Evolutionary conservation across 2,888 invertebrate genomes (phyloP), one percentile per base, ranked within the genome.

Genomic region (Pyralis farinalis): DNA sequence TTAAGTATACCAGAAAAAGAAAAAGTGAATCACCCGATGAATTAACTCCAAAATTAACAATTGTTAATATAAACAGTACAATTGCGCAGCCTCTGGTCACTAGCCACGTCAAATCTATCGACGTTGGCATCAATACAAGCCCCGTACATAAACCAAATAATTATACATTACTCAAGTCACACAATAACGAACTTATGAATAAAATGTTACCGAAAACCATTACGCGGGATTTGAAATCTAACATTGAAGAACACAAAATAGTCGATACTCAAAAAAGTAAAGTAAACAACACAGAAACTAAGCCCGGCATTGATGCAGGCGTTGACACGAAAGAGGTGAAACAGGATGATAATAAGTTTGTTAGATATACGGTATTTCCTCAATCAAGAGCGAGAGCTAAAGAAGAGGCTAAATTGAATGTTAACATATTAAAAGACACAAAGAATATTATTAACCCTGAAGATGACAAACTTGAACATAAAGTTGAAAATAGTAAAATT

Each of bases 1-100:
- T 16, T 16, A 16, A 16, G 4, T 3, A 16, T 4, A 76, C 57
- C 43, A 69, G 74, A 46, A 83, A 82, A 61, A 64, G 83, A 51
- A 83, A 83, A 57, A 81, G 81, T 31, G 82, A 82, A 66, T 82
- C 82, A 2, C 83, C 83, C 0, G 83, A 83, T 50, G 81, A 82
- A 42, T 54, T 61, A 2, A 57, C 63, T 39, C 71, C 64, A 39
- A 77, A 73, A 51, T 59, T 69, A 25, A 46, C 54, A 5, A 45
- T 51, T 0, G 53, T 47, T 38, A 42, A 43, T 42, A 30, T 28
- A 16, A 29, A 37, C 16, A 43, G 46, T 9, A 34, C 51, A 34
- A 50, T 43, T 43, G 39, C 45, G 40, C 57, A 53, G 21, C 48
- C 47, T 38, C 43, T 59, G 9, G 44, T 59, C 12, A 56, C 63